A percentile compares a stretch with the other conserved stretches of the same genome.
Conservation (phyloP, 2,113 vertebrate genomes). For the Stercorarius parasiticus region DNA sequence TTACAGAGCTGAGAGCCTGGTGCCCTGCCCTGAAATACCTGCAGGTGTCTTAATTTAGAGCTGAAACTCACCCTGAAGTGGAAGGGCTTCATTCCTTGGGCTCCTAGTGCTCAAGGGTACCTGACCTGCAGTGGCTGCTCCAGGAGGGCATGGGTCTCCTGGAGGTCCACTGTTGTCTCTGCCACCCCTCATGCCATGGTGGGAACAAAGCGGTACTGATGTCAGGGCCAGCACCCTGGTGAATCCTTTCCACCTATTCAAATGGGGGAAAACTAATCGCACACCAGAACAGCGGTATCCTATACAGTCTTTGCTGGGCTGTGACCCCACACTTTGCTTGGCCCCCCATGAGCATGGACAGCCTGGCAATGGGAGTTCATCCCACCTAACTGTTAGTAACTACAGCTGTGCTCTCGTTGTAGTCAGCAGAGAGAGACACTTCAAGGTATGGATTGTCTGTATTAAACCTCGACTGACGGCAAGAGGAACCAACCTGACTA, state of each 20-base stretch:
- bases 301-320: background rate
- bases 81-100: background rate
- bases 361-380: background rate
- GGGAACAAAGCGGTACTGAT: background rate
- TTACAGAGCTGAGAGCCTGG: background rate
- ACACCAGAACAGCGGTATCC: background rate
- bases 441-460: background rate
- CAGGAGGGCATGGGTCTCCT: background rate
- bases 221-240: accelerated
- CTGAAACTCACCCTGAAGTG: background rate
- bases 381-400: background rate
- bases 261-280: background rate
- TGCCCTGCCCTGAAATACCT: background rate
- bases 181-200: accelerated
- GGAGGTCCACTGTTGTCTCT: background rate
- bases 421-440: background rate
- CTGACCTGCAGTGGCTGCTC: background rate
- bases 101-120: background rate
- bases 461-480: background rate
- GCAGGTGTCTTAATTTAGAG: background rate
- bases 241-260: background rate
- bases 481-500: background rate
- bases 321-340: background rate
- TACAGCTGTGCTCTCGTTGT: background rate
- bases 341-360: background rate